phyloP scores from a whole-genome alignment of 2,888 invertebrate genomes.

The Reticulitermes lucifugus region DNA sequence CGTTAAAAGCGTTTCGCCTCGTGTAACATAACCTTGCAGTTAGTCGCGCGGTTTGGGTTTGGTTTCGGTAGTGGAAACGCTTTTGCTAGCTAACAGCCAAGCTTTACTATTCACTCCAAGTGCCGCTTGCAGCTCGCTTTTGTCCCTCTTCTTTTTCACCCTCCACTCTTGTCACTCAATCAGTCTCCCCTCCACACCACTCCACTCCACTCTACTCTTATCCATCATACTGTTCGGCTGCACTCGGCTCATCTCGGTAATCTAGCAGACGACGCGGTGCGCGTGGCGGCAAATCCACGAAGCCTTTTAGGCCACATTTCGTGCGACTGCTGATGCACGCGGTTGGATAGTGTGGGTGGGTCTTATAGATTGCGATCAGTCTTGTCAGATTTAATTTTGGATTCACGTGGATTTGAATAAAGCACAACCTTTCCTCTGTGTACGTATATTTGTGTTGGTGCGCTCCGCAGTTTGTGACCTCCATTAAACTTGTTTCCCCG shows the following conservation, averaged over 20 bases:
- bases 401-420: neutral
- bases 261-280: constrained; percentile 13
- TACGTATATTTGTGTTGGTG: neutral
- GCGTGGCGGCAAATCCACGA: constrained; percentile 6
- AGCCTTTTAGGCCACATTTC: constrained; percentile 12
- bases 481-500: neutral
- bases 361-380: neutral
- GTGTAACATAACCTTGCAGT: neutral
- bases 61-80: constrained; percentile 16
- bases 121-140: constrained; percentile 12
- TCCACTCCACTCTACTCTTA: neutral
- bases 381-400: neutral
- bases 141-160: constrained; percentile 18
- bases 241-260: neutral
- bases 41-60: constrained; percentile 16
- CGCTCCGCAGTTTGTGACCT: neutral
- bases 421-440: neutral
- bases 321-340: constrained; percentile 18
- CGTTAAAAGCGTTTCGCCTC: constrained; percentile 10
- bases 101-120: constrained; percentile 21
- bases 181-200: neutral
- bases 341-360: constrained; percentile 5
- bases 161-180: constrained; percentile 24
- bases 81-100: constrained; percentile 14
- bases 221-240: neutral